phyloP scores from a whole-genome alignment of 2,113 vertebrate species.

The Perca flavescens region DNA sequence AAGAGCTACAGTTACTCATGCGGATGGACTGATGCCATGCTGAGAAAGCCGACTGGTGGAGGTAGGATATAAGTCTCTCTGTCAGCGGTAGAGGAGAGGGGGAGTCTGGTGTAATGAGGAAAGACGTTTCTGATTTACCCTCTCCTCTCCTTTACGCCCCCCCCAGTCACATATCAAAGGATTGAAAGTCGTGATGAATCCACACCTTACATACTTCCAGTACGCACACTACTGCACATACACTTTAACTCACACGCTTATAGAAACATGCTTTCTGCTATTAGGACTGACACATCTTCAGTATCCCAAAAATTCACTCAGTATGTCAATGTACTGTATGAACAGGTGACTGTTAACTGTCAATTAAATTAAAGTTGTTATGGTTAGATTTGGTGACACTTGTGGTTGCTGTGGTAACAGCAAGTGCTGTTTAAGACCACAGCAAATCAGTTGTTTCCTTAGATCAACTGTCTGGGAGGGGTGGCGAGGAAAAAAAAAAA shows the following conservation, averaged over 20 bases:
- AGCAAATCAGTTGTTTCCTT: neutral
- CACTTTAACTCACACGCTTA: constrained; percentile 1
- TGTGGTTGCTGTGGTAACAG: neutral
- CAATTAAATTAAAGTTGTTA: neutral
- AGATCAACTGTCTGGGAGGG: too few species aligned
- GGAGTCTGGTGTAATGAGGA: constrained; percentile 63
- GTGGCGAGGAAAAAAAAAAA: too few species aligned
- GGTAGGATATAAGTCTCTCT: constrained; percentile 46
- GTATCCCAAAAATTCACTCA: neutral
- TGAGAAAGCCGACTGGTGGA: constrained; percentile 48
- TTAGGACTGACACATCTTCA: neutral
- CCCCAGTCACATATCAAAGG: constrained; percentile 50
- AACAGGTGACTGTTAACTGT: neutral
- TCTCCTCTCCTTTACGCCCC: too few species aligned
- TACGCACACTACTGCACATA: neutral
- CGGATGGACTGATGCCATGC: constrained; percentile 54
- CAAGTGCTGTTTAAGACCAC: neutral
- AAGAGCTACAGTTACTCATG: constrained; percentile 49
- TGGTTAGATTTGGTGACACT: neutral
- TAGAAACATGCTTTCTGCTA: neutral
- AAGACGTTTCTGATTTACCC: constrained; percentile 48
- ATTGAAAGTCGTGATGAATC: constrained; percentile 40
- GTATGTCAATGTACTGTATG: neutral
- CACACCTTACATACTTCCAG: constrained; percentile 25
- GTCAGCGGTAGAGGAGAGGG: constrained; percentile 33